Evolutionary conservation across 2,797 vertebrate genomes (phyloP), one percentile per base, ranked within the genome.

Genomic region (Characodon lateralis): DNA sequence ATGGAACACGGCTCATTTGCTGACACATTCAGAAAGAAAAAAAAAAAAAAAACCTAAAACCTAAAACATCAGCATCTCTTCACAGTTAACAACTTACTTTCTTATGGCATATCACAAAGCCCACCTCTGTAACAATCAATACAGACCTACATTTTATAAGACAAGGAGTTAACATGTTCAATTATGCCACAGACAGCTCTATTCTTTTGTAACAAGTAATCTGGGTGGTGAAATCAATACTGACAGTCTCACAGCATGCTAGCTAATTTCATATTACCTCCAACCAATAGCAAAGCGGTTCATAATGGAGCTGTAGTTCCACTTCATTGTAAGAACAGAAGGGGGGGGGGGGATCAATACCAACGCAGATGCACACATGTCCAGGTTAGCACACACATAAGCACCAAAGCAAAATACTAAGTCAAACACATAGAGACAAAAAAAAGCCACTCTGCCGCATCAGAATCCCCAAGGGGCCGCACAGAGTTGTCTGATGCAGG

Each of bases 121-220:
- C 93, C 88, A 83, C 89, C 81, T 83, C 86, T 88, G 89, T 87
- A 88, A 94, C 96, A 97, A 97, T 99, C 97, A 97, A 98, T 98
- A 97, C 93, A 88, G 94, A 95, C 96, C 97, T 97, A 96, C 97
- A 97, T 97, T 98, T 98, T 97, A 98, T 97, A 96, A 98, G 97
- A 99, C 98, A 98, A 97, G 97, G 97, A 99, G 97, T 98, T 98
- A 99, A 99, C 97, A 98, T 99, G 97, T 99, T 98, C 97, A 98
- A 98, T 99, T 98, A 99, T 88, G 89, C 94, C 95, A 94, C 96
- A 98, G 98, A 99, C 98, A 99, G 97, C 97, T 98, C 97, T 97
- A 97, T 99, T 98, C 97, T 98, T 98, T 98, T 95, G 97, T 98
- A 99, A 98, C 98, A 99, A 98, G 97, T 97, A 97, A 99, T 98